These are phyloP conservation scores for Chrysolina americana DNA, from an alignment of 2,888 invertebrate species.

Conservation along the genomic window DNA sequence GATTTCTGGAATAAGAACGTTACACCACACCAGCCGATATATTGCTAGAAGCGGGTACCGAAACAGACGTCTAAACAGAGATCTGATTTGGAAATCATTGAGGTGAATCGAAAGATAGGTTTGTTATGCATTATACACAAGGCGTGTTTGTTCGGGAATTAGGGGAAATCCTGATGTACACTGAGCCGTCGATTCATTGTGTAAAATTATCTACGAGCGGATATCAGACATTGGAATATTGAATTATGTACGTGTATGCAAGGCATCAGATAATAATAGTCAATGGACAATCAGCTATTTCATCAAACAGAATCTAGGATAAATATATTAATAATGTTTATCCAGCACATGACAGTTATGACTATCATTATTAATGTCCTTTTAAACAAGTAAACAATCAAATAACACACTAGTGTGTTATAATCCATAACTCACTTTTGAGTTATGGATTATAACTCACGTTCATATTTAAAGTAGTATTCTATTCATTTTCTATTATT, in stretches of 20 bases:
- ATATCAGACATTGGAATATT: constrained; percentile 57
- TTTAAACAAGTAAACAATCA: too few species aligned
- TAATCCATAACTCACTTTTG: too few species aligned
- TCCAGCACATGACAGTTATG: too few species aligned
- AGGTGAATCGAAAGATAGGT: constrained; percentile 59
- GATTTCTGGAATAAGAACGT: neutral
- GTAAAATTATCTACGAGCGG: constrained; percentile 58
- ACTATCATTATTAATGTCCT: too few species aligned
- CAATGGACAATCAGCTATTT: too few species aligned
- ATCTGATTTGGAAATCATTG: constrained; percentile 58
- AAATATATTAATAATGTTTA: too few species aligned
- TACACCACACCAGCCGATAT: constrained; percentile 1
- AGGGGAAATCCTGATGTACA: constrained; percentile 58
- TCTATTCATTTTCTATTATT: too few species aligned
- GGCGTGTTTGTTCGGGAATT: constrained; percentile 58
- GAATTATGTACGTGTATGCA: constrained; percentile 49
- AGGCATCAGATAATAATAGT: constrained; percentile 48
- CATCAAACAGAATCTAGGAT: too few species aligned
- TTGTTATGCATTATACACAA: constrained; percentile 57
- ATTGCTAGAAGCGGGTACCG: constrained; percentile 3
- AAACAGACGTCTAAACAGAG: constrained; percentile 12
- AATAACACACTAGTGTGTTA: too few species aligned
- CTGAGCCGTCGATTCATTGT: constrained; percentile 59
- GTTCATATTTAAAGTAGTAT: too few species aligned
- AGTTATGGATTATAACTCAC: too few species aligned